Evolutionary conservation across 2,797 vertebrate genomes (phyloP), one percentile per base, ranked within the genome.

Genomic region (Enteromius treurensis): DNA sequence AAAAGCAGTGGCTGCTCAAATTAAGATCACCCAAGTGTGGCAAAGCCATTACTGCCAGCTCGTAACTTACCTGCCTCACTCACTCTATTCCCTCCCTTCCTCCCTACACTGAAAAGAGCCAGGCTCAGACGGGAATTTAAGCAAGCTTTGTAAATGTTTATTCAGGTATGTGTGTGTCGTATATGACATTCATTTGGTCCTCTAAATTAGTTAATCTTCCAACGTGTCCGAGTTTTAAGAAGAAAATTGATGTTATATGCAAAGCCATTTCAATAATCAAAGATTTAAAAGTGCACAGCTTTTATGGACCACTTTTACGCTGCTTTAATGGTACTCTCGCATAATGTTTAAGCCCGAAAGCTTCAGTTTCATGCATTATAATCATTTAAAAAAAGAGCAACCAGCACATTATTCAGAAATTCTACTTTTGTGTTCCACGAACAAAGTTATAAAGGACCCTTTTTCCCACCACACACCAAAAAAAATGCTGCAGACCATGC

Each of bases 11-110:
- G 62, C 26, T 60, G 51, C 85, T 81, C 68, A 85, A 86, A 83
- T 83, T 78, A 85, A 75, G 81, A 62, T 79, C 82, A 84, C 17
- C 82, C 79, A 80, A 84, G 55, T 80, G 70, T 82, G 62, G 47
- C 64, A 79, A 82, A 86, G 79, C 77, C 47, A 82, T 86, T 85
- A 88, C 49, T 65, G 51, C 23, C 62, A 34, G 78, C 81, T 81
- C 81, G 11, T 74, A 85, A 86, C 80, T 79, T 73, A 58, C 37
- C 64, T 80, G 14, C 49, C 29, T 85, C 19, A 23, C 64, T 70
- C 19, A 15, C 64, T 70, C 15, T 5, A 45, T 62, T 51, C 58
- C 23, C 11, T 55, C 32, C 23, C 11, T 76, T 4, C 40, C 80
- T 74, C 29, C 5, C 45, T 40, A 26, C n/a, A 9, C 53, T n/a